Base-by-base conservation (phyloP, 2,797 vertebrate species). In the Pseudotriccus pelzelni region DNA sequence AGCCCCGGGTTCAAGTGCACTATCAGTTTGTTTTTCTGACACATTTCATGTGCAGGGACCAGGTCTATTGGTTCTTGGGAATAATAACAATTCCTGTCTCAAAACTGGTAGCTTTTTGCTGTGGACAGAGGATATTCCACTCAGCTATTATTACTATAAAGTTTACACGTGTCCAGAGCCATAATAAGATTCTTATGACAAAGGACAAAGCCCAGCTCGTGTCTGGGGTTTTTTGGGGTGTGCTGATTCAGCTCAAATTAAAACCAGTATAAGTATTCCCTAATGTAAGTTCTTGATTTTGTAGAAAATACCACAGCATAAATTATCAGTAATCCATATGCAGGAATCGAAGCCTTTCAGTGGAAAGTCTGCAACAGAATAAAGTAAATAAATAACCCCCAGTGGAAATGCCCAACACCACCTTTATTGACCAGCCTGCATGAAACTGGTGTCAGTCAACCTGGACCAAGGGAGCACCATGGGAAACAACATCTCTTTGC, bases 331-430 rank as follows among this genome's bases (percentile, higher is more conserved):
- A 50, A 55, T 41, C 30, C 16, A 5, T 18, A 17, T 25, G 30
- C 20, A 70, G 52, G 70, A 36, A 44, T 53, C 18, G 32, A 25
- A 50, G 30, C 3, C 59, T 50, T 60, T 41, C 47, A 46, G 58
- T 30, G 37, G 17, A 23, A 62, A n/a, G 28, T 8, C 7, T 43
- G 16, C 24, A 44, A 7, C 7, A 46, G 56, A 46, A 25, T 34
- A 18, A 37, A 36, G 24, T 18, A 12, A 37, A 32, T 46, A 30
- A 89, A 7, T 17, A 27, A 25, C 4, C n/a, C 28, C 12, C 12
- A 27, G 16, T 20, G 44, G 63, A 24, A 27, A 16, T 27, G 12
- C 15, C 34, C 12, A 7, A 30, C 44, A 25, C 1, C 0, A 1
- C 8, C 43, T 39, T n/a, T 14, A 0, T 1, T n/a, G 28, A 21